Conservation (phyloP, 1,140 invertebrate genomes). For the Drosophila ficusphila region DNA sequence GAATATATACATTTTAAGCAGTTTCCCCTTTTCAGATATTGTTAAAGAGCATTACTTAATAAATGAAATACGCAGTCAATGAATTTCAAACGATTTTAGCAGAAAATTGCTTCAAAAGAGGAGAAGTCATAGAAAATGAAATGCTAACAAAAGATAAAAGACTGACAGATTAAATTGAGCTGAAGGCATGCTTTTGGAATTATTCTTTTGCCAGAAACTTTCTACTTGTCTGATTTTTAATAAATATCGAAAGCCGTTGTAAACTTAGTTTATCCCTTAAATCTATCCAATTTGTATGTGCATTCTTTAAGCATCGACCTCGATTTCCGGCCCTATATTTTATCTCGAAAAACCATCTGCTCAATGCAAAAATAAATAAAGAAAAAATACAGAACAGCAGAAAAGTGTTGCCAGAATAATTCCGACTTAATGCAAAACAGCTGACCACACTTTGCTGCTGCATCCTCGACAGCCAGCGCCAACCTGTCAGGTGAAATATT, state of each 20-base stretch:
- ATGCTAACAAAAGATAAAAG: not conserved
- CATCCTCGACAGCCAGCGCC: not conserved
- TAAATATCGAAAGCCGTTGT: too few species aligned
- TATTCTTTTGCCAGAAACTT: too few species aligned
- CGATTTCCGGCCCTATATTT: slow-evolving; percentile 18
- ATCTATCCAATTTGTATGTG: too few species aligned
- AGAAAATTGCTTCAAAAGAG: not conserved
- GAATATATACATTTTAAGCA: slow-evolving; percentile 78
- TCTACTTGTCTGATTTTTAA: too few species aligned
- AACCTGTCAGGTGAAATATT: slow-evolving; percentile 64
- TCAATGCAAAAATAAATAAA: slow-evolving; percentile 23
- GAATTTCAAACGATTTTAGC: slow-evolving; percentile 51
- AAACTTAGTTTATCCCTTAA: too few species aligned
- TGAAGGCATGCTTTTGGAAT: too few species aligned
- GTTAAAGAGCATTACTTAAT: slow-evolving; percentile 47
- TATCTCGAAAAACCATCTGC: slow-evolving; percentile 32
- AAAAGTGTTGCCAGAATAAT: slow-evolving; percentile 24
- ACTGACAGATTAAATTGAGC: not conserved
- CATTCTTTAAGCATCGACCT: slow-evolving; percentile 27
- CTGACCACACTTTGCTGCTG: slow-evolving; percentile 42
- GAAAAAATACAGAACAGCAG: slow-evolving; percentile 15
- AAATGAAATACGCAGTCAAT: slow-evolving; percentile 66
- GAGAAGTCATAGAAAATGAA: not conserved
- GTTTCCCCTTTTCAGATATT: slow-evolving; percentile 15
- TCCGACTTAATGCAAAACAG: slow-evolving; percentile 70